Evolutionary conservation across 1,140 invertebrate genomes (phyloP), one percentile per base, ranked within the genome.

Genomic region (Pygmarrhopalites habei): DNA sequence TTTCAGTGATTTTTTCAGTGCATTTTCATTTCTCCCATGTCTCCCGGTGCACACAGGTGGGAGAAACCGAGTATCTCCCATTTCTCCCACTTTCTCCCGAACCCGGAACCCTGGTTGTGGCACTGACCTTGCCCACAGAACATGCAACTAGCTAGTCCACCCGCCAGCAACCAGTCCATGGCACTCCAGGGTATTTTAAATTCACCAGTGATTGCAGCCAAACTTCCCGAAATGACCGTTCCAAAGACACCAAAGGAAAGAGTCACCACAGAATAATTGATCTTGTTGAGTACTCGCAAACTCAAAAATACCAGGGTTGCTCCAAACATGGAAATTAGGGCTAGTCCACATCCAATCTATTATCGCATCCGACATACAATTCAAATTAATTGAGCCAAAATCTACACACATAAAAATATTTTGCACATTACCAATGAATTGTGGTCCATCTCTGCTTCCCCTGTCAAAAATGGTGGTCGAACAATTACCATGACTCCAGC

Each of bases 401-500:
- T 35, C 32, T 7, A 35, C 5, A 35, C 32, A 7, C 32, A 15
- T 35, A 5, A 35, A 7, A 35, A 35, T 35, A 52, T 26, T 23
- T 35, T 29, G 23, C 26, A 25, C 43, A 4, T 64, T 55, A 64
- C 62, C 30, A 64, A 12, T 29, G 39, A 58, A 1, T 58, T 21
- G 0, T 19, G 43, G n/a, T 64, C 62, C 17, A 64, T 29, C 14
- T 29, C 43, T 26, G 44, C 62, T n/a, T 25, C 59, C 14, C 72
- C 73, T 53, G 77, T 75, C 53, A 72, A 59, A 60, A 75, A 68
- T 17, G 73, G 72, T n/a, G 78, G 88, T 64, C 88, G 81, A 17
- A 89, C 89, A 26, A 93, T 92, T 15, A 94, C 78, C 17, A 90
- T 78, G 14, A 93, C 88, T 21, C 91, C 91, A 57, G 90, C 79